Base-by-base conservation (phyloP, 2,888 invertebrate species). In the Diogma glabrata region DNA sequence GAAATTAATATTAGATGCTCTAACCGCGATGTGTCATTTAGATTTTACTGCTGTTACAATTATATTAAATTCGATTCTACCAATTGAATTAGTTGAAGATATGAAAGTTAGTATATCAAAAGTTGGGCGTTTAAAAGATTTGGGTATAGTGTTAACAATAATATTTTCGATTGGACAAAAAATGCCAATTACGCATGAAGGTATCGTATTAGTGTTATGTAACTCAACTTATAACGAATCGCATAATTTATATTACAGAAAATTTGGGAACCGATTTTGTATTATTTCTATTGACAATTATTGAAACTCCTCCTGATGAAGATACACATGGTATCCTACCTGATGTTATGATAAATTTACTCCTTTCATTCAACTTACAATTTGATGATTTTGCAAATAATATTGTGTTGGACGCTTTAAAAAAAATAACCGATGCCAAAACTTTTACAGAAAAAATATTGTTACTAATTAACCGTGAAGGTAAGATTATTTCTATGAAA, bases 281-380 rank as follows among this genome's bases (percentile, higher is more conserved):
- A 9, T 74, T 78, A 48, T 90, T 89, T 63, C 72, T 94, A 1
- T 72, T 94, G 49, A 82, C 87, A 57, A 75, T 85, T 54, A 86
- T 93, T 54, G 94, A 94, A 67, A 75, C 76, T 55, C 85, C 86
- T 1, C 83, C 84, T 1, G 82, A 83, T 56, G 82, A 83, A 9
- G 88, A 90, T 60, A 78, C 86, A 52, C 87, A 88, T 53, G 91
- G 92, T 60, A 81, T 86, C 61, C 82, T 92, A 49, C 84, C 88
- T 0, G 92, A 95, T 63, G 69, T 86, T 56, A 87, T 92, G 63
- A 75, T 94, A 50, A 86, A 87, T 53, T 72, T 94, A 40, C 74
- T 94, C 40, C 74, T 95, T 28, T 85, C 93, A 0, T 92, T 87
- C 66, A 95, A 95, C 72, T 75, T 94, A 36, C 94, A 95, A 70